Percentiles rank a stretch among this genome's conserved stretches.
phyloP scores from a whole-genome alignment of 2,797 vertebrate species.

The Mormyrus proboscirostris region DNA sequence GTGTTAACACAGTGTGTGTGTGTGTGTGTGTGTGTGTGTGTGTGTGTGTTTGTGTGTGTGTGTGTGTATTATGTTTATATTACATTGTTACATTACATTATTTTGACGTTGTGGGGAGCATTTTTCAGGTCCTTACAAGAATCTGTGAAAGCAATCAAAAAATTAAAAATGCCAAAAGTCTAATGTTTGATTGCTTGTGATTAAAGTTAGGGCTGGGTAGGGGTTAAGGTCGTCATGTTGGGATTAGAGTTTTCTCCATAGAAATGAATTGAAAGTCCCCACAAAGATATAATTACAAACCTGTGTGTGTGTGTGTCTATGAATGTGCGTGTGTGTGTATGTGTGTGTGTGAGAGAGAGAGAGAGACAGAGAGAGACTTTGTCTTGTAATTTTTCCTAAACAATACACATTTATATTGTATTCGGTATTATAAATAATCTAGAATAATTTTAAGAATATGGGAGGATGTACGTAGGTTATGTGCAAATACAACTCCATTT shows the following conservation, averaged over 20 bases:
- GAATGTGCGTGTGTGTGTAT: neutral
- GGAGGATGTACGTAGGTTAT: neutral
- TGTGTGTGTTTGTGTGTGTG: too few species aligned
- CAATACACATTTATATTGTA: neutral
- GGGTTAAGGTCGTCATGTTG: neutral
- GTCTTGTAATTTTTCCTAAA: neutral
- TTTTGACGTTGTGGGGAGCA: neutral
- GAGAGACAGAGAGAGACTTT: neutral
- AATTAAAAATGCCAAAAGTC: neutral
- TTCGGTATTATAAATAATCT: neutral
- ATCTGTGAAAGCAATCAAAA: neutral
- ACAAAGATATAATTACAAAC: neutral
- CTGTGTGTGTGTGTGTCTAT: too few species aligned
- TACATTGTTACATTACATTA: neutral
- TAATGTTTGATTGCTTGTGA: neutral
- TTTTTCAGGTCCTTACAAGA: neutral
- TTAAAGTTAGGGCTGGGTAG: neutral
- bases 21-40: neutral
- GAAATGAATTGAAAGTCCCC: neutral
- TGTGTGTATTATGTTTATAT: neutral
- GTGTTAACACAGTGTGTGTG: neutral
- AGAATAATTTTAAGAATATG: neutral
- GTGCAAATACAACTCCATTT: neutral
- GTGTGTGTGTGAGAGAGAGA: too few species aligned
- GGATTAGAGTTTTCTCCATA: neutral